Evolutionary conservation across 2,113 vertebrate genomes (phyloP), one percentile per base, ranked within the genome.

Genomic region (Mola mola): DNA sequence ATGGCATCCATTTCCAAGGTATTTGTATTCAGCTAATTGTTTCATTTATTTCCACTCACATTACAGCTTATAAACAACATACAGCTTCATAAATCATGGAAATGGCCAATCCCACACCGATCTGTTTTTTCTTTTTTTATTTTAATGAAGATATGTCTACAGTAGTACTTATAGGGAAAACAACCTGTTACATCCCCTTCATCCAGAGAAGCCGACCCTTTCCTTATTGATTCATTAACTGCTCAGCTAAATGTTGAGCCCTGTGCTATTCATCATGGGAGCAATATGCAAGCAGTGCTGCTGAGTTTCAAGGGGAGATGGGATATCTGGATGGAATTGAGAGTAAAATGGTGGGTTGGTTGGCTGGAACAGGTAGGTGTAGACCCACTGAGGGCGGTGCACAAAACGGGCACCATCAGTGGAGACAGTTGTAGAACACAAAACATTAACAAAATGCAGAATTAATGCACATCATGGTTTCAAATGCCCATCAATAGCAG

Each of bases 141-240:
- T 51, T 46, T 8, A 66, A 80, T 69, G 41, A 47, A 57, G 50
- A 47, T 60, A 34, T 10, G 31, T 66, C 21, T 73, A 19, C 47
- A 76, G 53, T 7, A 16, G 56, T 26, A 26, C 51, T 48, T 11
- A 34, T 17, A 13, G n/a, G 19, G 11, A 74, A 72, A 50, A 66
- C 75, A 72, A 71, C 63, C 29, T 26, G 21, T n/a, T 51, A 66
- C 69, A 49, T 26, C 60, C 65, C 78, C 43, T 78, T 76, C 69
- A 82, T 75, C 56, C 77, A 76, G 62, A 58, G 70, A 80, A 88
- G 66, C 67, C 62, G 67, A 80, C 76, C 78, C 78, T 71, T 78
- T 83, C 85, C 70, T 76, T 83, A 86, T 82, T 87, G 84, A 91
- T 89, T 73, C 67, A 92, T 90, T 88, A 87, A 82, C 83, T 83